Conservation (phyloP, 2,797 vertebrate species). For the Coregonus ussuriensis region DNA sequence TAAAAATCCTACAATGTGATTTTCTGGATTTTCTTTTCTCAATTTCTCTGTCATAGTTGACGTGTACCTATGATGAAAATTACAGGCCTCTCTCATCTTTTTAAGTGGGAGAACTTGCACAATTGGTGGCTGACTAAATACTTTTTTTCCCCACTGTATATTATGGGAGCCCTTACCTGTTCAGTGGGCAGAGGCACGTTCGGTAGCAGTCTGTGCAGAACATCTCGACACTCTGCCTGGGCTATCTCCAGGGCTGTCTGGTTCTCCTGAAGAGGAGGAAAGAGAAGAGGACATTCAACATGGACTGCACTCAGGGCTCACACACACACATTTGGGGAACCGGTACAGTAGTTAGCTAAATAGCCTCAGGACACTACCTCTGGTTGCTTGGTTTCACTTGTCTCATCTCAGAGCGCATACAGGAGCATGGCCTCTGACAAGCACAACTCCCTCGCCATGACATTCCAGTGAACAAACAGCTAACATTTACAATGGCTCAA, state of each 20-base stretch:
- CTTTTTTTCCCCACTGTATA: too few species aligned
- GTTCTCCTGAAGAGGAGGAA: slow-evolving; percentile 80
- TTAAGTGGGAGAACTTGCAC: too few species aligned
- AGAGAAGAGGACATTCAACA: slow-evolving; percentile 24
- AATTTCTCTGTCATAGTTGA: too few species aligned
- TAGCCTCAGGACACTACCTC: slow-evolving; percentile 16
- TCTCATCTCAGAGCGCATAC: slow-evolving; percentile 16
- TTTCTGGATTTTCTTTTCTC: too few species aligned
- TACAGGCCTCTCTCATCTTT: too few species aligned
- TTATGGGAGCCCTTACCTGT: slow-evolving; percentile 60
- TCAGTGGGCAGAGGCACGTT: slow-evolving; percentile 82
- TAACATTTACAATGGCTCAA: not conserved
- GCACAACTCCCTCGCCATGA: not conserved
- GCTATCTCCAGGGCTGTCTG: slow-evolving; percentile 76
- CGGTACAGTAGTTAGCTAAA: slow-evolving; percentile 26
- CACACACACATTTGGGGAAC: not conserved
- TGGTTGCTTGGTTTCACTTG: not conserved
- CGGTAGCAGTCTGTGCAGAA: slow-evolving; percentile 91
- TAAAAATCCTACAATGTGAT: too few species aligned
- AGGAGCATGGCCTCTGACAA: not conserved
- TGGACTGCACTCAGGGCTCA: not conserved
- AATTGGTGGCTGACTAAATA: too few species aligned
- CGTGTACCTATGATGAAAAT: too few species aligned
- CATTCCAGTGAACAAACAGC: not conserved
- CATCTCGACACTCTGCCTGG: slow-evolving; percentile 82